A percentile compares a stretch with the other conserved stretches of the same genome.
Evolutionary conservation across 2,888 invertebrate genomes (phyloP).

Genomic region (Isoperla grammatica): DNA sequence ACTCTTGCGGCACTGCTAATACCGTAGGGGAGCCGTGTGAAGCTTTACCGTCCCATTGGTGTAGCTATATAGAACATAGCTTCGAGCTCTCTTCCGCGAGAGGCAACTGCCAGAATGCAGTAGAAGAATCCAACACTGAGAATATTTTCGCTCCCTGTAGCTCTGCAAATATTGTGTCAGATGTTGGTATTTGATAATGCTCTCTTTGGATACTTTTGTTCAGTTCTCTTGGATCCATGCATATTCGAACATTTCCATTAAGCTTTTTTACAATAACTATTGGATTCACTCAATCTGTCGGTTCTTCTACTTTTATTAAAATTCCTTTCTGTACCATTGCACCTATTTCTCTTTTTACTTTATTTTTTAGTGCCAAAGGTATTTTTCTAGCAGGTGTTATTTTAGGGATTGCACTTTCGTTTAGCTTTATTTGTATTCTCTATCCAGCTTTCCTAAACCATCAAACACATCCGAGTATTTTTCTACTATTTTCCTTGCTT

Average conservation of each 20-base stretch:
- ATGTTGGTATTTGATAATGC: constrained; percentile 1
- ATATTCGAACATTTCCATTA: constrained; percentile 10
- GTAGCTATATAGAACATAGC: constrained; percentile 22
- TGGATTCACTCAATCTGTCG: constrained; percentile 4
- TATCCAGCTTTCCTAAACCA: background rate
- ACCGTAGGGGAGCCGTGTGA: no score
- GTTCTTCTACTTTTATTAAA: background rate
- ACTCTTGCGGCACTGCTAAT: constrained; percentile 22
- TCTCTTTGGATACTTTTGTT: background rate
- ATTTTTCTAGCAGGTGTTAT: background rate
- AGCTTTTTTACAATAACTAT: constrained; percentile 7
- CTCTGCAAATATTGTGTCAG: background rate
- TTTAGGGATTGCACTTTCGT: background rate
- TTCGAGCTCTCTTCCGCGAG: no score
- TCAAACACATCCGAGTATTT: background rate
- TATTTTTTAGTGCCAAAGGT: background rate
- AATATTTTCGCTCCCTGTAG: background rate
- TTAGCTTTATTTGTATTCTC: background rate
- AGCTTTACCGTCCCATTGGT: constrained; percentile 22
- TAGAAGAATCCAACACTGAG: constrained; percentile 20
- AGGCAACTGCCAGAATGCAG: no score
- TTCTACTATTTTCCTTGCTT: no score
- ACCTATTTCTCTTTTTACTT: background rate
- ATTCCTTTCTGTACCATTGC: background rate
- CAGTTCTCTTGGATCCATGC: constrained; percentile 10